phyloP scores from a whole-genome alignment of 2,888 invertebrate genomes.

The Phanerotoma sp. region DNA sequence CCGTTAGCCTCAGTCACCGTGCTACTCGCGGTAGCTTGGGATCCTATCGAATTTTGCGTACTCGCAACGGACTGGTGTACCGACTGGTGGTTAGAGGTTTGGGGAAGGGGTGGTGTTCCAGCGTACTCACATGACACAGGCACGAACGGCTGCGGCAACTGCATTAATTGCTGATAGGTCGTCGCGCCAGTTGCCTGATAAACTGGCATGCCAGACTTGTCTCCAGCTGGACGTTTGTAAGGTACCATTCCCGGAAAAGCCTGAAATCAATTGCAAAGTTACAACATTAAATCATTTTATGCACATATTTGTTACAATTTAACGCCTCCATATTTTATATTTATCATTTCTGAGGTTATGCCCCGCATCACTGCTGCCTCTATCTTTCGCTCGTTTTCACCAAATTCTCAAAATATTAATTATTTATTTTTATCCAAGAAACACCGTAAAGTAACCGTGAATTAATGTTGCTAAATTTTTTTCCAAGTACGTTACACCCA shows the following conservation, averaged over 20 bases:
- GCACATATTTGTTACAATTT: too few relatives aligned
- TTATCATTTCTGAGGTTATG: too few relatives aligned
- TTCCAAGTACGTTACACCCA: too few relatives aligned
- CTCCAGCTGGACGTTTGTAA: slow-evolving; percentile 94
- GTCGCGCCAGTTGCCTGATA: slow-evolving; percentile 86
- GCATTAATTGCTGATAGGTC: slow-evolving; percentile 94
- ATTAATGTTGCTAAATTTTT: too few relatives aligned
- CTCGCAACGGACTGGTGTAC: slow-evolving; percentile 54
- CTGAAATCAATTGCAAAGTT: slow-evolving; percentile 59
- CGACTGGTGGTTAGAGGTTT: slow-evolving; percentile 60
- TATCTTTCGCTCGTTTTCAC: background rate
- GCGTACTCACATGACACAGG: slow-evolving; percentile 99
- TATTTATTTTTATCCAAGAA: background rate
- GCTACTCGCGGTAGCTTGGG: slow-evolving; percentile 22
- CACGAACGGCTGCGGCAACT: slow-evolving; percentile 94
- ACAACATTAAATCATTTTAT: background rate
- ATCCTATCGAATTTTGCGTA: slow-evolving; percentile 45
- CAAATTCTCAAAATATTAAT: background rate
- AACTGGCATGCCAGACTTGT: slow-evolving; percentile 95
- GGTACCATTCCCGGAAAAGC: slow-evolving; percentile 95
- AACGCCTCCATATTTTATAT: too few relatives aligned
- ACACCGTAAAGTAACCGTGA: too few relatives aligned
- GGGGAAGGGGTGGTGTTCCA: slow-evolving; percentile 66
- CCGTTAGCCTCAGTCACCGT: slow-evolving; percentile 34
- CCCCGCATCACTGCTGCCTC: background rate